Evolutionary conservation across 2,888 invertebrate genomes (phyloP), one percentile per base, ranked within the genome.

Genomic region (Rhabditophanes sp.): DNA sequence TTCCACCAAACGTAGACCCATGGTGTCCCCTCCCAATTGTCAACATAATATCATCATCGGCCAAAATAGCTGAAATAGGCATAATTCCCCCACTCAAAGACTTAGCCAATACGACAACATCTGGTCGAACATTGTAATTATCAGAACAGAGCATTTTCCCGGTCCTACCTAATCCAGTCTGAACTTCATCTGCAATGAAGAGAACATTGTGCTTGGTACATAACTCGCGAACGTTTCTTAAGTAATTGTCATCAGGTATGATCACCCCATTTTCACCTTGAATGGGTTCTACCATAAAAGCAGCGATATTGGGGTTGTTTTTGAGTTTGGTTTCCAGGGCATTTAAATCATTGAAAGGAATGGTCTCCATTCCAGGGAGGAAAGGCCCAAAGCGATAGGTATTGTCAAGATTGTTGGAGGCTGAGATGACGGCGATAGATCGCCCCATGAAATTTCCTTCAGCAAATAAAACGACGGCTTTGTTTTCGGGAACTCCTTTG

Each of bases 211-310:
- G 72, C 60, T 80, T 78, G 28, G 78, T 78, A 69, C 88, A 90
- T 5, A 90, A 71, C 29, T 80, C 78, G 11, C 87, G 72, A 2
- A 87, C 79, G 41, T 75, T 75, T 39, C 56, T 74, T 48, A 90
- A 70, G 65, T 88, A 90, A 0, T 85, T 87, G 0, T 75, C 74
- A 56, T 77, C 73, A 0, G 88, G 88, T 0, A 90, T 80, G 1
- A 83, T 75, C 2, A 85, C 84, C 3, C 88, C 90, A 2, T 87
- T 88, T 69, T 90, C 90, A 2, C 88, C 90, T 68, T 90, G 90
- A 46, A 90, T 85, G 1, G 90, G 88, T 66, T 90, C 90, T 33
- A 87, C 81, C 87, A 90, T 88, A 64, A 82, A 90, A 0, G 84
- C 88, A 44, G 82, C 82, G 2, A 83, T 80, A 47, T 76, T 76